Evolutionary conservation across 2,888 invertebrate genomes (phyloP), one percentile per base, ranked within the genome.

Genomic region (Ophonus ardosiacus): DNA sequence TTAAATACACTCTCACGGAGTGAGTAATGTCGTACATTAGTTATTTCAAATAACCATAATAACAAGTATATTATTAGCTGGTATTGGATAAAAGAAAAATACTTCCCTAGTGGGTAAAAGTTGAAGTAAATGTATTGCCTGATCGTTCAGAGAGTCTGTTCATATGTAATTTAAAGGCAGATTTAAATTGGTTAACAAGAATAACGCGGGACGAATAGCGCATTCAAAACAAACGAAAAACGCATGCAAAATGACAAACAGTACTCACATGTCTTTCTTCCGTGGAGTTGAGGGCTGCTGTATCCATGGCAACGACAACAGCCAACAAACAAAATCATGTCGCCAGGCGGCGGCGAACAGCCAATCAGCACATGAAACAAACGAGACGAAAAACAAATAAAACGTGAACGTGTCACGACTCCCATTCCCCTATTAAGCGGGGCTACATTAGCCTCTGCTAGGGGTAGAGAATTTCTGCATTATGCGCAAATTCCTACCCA

Each of bases 241-340:
- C 71, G 18, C 43, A 74, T 74, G 71, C 71, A 74, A 74, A 71
- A 51, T 74, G 43, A 74, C 57, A 57, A 81, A 74, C 43, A 59
- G 18, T 79, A 84, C 85, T 85, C 57, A 85, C 85, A 85, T 85
- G 85, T 85, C 85, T 79, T 85, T 85, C 85, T 61, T 85, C 85
- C 8, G 85, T 80, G 15, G 85, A 71, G 40, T 85, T 85, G 68
- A 85, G 85, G 56, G 76, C 85, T 85, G 85, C 57, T 63, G 76
- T 78, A 61, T 59, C 74, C 83, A 83, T 83, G 61, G 80, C 40
- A 74, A 74, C 74, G 71, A 38, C 59, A 80, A 38, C 56, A 57
- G 59, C 57, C 24, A 56, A 78, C 78, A 80, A 82, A 82, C 56
- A 78, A 61, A 40, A 84, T 84, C 78, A 80, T 59, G 68, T 65